Evolutionary conservation across 1,140 invertebrate genomes (phyloP), one percentile per base, ranked within the genome.

Genomic region (Hypsibius dujardini): DNA sequence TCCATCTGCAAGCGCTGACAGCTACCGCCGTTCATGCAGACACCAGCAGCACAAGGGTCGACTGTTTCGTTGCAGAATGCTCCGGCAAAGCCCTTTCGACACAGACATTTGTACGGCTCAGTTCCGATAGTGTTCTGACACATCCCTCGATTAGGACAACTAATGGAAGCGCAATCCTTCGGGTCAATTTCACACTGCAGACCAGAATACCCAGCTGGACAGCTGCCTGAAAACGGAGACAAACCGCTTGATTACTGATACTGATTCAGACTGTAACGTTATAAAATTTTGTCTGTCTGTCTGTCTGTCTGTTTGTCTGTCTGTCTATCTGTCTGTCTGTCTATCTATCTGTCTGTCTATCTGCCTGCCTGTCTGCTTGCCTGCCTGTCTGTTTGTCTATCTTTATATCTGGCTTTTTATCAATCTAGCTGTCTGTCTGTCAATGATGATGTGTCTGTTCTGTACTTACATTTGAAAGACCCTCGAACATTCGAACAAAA

Each of bases 21-120:
- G 71, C 88, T 87, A 0, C 91, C 95, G 42, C 87, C 89, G 79
- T 98, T 97, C 74, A 87, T 83, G 76, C 95, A 99, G 0, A 94
- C 90, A 73, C 86, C 84, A 45, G 82, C 84, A 2, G 84, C 81
- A 79, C 95, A 98, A 76, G 97, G 93, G 77, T 97, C 90, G n/a
- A 95, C 89, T 74, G 95, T 92, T 0, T 86, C 84, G 75, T 95
- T 90, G 77, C 93, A 95, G 71, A 85, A 84, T 1, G 83, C 81
- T 56, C 85, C 84, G 74, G 75, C 50, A 70, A 72, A 56, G n/a
- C 50, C 50, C n/a, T 56, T 56, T n/a, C 50, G 50, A 56, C 50
- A 56, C 7, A 56, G 50, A n/a, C 50, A 56, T 56, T 56, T 7
- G 50, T 56, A 56, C n/a, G 50, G n/a, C 50, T 56, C 50, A n/a